Evolutionary conservation across 2,888 invertebrate species (phyloP).

Genomic region (Synanthedon myopaeformis): DNA sequence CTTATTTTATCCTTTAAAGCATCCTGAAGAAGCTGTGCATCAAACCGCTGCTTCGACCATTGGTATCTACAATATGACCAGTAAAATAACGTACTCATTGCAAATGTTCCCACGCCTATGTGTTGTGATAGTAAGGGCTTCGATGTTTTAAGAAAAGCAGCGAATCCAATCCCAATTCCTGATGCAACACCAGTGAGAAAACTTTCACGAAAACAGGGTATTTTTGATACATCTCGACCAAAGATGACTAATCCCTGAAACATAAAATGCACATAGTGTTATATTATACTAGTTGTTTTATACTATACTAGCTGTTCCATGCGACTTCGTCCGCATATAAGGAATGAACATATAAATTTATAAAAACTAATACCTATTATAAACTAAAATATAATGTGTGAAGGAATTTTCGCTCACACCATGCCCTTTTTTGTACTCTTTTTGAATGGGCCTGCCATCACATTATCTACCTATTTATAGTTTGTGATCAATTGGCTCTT

Average conservation of each 20-base stretch:
- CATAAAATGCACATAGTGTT: constrained; percentile 1
- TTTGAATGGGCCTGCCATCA: neutral
- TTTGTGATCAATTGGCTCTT: neutral
- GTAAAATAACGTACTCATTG: constrained; percentile 73
- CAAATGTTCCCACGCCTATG: constrained; percentile 75
- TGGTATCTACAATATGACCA: constrained; percentile 80
- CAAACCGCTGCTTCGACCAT: constrained; percentile 75
- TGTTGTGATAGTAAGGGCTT: constrained; percentile 73
- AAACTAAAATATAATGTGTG: too few relatives aligned
- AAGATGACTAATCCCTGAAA: constrained; percentile 72
- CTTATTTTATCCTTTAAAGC: constrained; percentile 71
- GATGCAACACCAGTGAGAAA: constrained; percentile 80
- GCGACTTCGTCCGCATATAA: too few relatives aligned
- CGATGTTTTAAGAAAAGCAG: constrained; percentile 81
- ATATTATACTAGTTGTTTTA: too few relatives aligned
- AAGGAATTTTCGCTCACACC: too few relatives aligned
- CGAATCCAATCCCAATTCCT: constrained; percentile 76
- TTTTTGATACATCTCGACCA: constrained; percentile 78
- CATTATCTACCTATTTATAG: neutral
- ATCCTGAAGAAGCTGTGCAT: constrained; percentile 72
- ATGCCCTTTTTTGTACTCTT: too few relatives aligned
- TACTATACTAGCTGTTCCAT: too few relatives aligned
- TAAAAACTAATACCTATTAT: too few relatives aligned
- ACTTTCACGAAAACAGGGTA: constrained; percentile 85
- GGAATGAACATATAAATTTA: too few relatives aligned